These are phyloP conservation scores for Aphrocallistes beatrix DNA, from an alignment of 37 sponge, comb jelly and placozoan genomes.

Conservation along the genomic window DNA sequence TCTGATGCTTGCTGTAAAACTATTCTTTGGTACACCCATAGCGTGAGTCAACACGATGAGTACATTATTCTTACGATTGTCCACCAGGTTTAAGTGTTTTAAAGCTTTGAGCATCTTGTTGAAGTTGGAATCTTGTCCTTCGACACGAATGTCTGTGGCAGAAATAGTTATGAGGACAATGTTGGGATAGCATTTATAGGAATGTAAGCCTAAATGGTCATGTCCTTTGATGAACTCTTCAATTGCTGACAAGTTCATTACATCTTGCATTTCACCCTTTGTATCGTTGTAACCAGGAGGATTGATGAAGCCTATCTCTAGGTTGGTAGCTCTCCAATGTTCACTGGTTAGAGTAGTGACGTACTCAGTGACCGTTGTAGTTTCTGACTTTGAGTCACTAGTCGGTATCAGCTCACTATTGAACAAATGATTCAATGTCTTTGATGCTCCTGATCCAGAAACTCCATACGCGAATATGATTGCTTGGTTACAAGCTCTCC, in stretches of 20 bases:
- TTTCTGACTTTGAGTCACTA: background rate
- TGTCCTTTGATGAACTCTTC: background rate
- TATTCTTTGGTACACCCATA: background rate
- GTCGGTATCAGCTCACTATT: background rate
- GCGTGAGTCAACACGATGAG: background rate
- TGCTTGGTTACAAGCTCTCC: background rate
- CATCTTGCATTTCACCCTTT: background rate
- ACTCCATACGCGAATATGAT: background rate
- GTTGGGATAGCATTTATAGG: background rate
- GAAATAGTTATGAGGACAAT: background rate
- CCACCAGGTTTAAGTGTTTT: background rate
- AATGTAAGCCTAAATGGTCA: background rate
- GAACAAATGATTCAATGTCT: background rate
- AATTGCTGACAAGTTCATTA: background rate
- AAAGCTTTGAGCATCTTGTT: background rate
- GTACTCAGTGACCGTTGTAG: conserved; percentile 15
- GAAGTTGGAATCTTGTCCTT: background rate
- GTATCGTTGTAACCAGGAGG: background rate
- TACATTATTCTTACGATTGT: background rate
- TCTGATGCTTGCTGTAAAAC: background rate
- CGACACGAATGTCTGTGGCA: background rate
- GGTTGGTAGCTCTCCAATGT: background rate
- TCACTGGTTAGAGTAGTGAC: background rate
- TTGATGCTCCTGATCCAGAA: background rate
- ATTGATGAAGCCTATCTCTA: background rate